Evolutionary conservation across 1,140 invertebrate genomes (phyloP), one percentile per base, ranked within the genome.

Genomic region (Helicoverpa armigera): DNA sequence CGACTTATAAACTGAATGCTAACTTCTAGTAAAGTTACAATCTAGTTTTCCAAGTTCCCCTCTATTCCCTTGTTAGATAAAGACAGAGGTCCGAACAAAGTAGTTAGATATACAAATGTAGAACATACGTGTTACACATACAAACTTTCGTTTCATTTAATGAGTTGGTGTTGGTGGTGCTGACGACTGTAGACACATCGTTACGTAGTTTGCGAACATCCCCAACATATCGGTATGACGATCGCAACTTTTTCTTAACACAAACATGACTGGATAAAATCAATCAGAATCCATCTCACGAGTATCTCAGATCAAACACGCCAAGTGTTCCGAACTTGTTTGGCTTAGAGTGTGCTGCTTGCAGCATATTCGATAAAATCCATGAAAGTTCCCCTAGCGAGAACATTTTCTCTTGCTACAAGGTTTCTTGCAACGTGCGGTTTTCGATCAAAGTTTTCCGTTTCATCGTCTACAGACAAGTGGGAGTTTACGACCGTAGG

Each of bases 381-480:
- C 85, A 89, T 83, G 81, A 87, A 91, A 91, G 84, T 93, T 93
- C 80, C 81, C 65, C 48, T 63, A 58, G 50, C 76, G 67, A 51
- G 86, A 91, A 91, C 86, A 90, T 92, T 91, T 91, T 90, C 87
- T 82, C 79, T 79, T 87, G 85, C 85, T 87, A 83, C 84, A 82
- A 75, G 84, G 85, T 89, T 91, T 88, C 90, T 91, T 86, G 82
- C 83, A 85, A 85, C 85, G 88, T 87, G 90, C 87, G 91, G 90
- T 91, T 91, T 90, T 91, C 88, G 86, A 91, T 92, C 86, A 90
- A 92, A 93, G 88, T 92, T 92, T 91, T 86, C 86, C 86, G 75
- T 87, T 89, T 77, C 83, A 81, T 83, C 84, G 86, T 85, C 79
- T 84, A 74, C 81, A 75, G 77, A 75, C 72, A 70, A 82, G 74